Percentiles rank a stretch among this genome's conserved stretches.
These are phyloP conservation scores for Xenentodon cancila DNA, from an alignment of 2,797 vertebrate species.

Conservation along the genomic window DNA sequence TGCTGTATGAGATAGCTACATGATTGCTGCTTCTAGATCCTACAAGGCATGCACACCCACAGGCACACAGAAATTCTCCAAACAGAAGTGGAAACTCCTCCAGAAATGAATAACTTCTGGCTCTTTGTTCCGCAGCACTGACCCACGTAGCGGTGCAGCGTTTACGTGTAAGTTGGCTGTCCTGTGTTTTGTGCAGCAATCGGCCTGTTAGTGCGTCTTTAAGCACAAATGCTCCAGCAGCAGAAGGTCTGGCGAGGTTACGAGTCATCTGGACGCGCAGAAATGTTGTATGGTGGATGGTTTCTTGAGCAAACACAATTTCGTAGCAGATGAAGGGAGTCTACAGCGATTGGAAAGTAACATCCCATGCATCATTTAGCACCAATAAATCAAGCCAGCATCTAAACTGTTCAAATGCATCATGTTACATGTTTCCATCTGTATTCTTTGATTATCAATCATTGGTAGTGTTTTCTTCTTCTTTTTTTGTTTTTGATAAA, in stretches of 20 bases:
- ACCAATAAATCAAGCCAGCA: conserved; percentile 24
- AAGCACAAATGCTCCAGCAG: conserved; percentile 49
- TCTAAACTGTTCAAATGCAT: conserved; percentile 2
- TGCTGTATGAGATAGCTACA: conserved; percentile 66
- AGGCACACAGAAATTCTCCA: conserved; percentile 17
- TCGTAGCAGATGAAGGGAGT: conserved; percentile 40
- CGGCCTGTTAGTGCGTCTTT: conserved; percentile 67
- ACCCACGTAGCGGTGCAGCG: conserved; percentile 70
- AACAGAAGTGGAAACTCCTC: conserved; percentile 21
- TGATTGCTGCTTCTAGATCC: conserved; percentile 49
- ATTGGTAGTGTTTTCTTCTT: neutral
- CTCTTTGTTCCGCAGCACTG: conserved; percentile 66
- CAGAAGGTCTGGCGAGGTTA: conserved; percentile 19
- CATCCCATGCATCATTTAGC: conserved; percentile 45
- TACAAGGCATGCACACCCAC: conserved; percentile 16
- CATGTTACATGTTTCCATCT: neutral
- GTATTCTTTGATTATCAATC: neutral
- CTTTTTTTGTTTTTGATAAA: conserved; percentile 1
- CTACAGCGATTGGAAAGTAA: conserved; percentile 30
- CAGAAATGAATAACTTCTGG: conserved; percentile 56
- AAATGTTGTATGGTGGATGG: conserved; percentile 45
- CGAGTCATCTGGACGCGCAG: conserved; percentile 28
- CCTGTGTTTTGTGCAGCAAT: conserved; percentile 51
- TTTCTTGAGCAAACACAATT: conserved; percentile 41
- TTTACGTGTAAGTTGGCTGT: conserved; percentile 53